Conservation (phyloP, 2,113 vertebrate species). For the Meriones unguiculatus region DNA sequence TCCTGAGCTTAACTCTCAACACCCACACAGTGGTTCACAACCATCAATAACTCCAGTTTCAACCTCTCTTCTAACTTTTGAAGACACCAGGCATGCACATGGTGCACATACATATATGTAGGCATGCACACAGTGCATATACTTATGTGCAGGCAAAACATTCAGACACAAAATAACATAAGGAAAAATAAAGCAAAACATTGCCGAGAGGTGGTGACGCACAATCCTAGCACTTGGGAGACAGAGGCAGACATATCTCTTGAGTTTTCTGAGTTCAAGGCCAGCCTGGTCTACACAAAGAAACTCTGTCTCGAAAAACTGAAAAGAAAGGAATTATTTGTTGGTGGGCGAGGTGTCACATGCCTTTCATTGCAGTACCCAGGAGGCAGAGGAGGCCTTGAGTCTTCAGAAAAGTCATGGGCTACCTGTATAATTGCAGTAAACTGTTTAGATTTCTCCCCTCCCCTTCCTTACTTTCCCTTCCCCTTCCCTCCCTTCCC, state of each 20-base stretch:
- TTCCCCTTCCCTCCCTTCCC: background rate
- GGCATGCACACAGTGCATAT: background rate
- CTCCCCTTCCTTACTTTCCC: background rate
- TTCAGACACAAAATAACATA: background rate
- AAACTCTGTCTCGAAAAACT: background rate
- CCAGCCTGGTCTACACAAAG: background rate
- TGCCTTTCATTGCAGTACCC: background rate
- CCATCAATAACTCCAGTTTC: background rate
- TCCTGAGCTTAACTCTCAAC: background rate
- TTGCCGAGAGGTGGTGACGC: background rate
- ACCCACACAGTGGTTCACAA: background rate
- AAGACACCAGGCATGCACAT: background rate
- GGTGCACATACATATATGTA: background rate
- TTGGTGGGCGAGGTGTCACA: background rate
- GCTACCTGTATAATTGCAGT: background rate
- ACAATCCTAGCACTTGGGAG: background rate
- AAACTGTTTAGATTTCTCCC: background rate
- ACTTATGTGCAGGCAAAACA: no score
- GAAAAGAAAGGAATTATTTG: background rate
- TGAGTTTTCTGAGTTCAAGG: background rate
- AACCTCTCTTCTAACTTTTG: background rate
- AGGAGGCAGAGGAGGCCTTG: background rate
- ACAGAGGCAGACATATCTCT: background rate
- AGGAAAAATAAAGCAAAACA: background rate
- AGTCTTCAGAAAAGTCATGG: no score